These are phyloP conservation scores for Tretioscincus oriximinensis DNA, from an alignment of 2,113 vertebrate genomes.

Conservation along the genomic window DNA sequence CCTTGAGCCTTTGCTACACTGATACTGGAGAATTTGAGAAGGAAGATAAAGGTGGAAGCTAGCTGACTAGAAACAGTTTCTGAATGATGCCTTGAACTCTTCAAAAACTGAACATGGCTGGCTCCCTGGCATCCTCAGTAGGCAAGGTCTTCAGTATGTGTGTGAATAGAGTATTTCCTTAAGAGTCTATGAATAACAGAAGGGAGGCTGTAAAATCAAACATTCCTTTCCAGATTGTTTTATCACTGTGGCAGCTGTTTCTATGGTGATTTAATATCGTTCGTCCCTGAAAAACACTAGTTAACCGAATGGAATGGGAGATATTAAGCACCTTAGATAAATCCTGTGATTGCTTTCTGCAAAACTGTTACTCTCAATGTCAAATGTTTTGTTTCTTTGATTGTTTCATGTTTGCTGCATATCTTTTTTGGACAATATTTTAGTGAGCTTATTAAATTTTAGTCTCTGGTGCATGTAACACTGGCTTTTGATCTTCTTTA, in stretches of 20 bases:
- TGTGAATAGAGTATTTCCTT: neutral
- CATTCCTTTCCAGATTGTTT: constrained; percentile 26
- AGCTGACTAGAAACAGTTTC: constrained; percentile 4
- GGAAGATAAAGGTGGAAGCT: constrained; percentile 14
- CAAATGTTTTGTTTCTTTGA: no score
- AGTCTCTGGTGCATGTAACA: constrained; percentile 18
- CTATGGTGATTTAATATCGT: constrained; percentile 21
- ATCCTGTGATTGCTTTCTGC: neutral
- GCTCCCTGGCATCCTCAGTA: neutral
- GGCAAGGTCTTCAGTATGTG: constrained; percentile 11
- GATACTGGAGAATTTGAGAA: constrained; percentile 26
- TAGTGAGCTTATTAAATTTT: constrained; percentile 19
- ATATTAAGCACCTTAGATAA: neutral
- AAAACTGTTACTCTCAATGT: neutral
- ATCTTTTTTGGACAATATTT: constrained; percentile 9
- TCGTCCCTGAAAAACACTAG: neutral
- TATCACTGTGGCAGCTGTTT: constrained; percentile 17
- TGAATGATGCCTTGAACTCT: neutral
- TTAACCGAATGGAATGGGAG: neutral
- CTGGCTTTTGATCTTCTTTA: constrained; percentile 30
- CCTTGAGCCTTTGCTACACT: neutral
- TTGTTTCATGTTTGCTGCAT: neutral
- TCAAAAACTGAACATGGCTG: constrained; percentile 7
- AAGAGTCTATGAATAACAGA: neutral
- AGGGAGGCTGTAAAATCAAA: neutral